These are phyloP conservation scores for Napeogenes sylphis DNA, from an alignment of 2,888 invertebrate species.

Conservation along the genomic window DNA sequence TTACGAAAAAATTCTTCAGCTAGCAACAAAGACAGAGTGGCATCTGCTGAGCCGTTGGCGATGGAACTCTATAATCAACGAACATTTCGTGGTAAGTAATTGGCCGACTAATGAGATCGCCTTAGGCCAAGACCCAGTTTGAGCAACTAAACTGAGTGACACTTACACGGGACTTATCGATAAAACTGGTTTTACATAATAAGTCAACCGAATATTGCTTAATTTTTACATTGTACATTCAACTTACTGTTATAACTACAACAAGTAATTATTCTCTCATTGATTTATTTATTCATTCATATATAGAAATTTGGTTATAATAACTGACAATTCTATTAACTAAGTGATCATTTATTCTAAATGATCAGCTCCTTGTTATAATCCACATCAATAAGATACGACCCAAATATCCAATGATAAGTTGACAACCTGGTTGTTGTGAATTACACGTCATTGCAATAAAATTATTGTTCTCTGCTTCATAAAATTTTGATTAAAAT, in stretches of 20 bases:
- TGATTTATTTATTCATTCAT: too few species aligned
- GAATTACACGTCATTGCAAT: too few species aligned
- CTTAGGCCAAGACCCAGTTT: constrained; percentile 69
- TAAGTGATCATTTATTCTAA: too few species aligned
- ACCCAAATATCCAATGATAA: too few species aligned
- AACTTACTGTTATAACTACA: too few species aligned
- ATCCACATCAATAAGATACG: too few species aligned
- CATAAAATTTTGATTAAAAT: too few species aligned
- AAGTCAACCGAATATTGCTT: not conserved
- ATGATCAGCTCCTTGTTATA: too few species aligned
- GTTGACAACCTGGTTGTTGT: too few species aligned
- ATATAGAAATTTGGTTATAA: too few species aligned
- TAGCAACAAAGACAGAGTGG: constrained; percentile 52
- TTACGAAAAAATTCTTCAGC: constrained; percentile 34
- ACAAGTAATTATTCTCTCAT: not conserved
- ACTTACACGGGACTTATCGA: constrained; percentile 40
- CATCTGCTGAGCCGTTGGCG: constrained; percentile 65
- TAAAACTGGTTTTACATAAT: constrained; percentile 22
- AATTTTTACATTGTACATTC: not conserved
- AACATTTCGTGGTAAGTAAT: constrained; percentile 71
- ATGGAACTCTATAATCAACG: constrained; percentile 64
- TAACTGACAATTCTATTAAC: too few species aligned
- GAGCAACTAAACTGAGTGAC: constrained; percentile 65
- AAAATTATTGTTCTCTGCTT: too few species aligned
- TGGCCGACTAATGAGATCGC: constrained; percentile 68